A percentile compares a stretch with the other conserved stretches of the same genome.
Conservation (phyloP, 2,113 vertebrate genomes). For the Pelobates fuscus region DNA sequence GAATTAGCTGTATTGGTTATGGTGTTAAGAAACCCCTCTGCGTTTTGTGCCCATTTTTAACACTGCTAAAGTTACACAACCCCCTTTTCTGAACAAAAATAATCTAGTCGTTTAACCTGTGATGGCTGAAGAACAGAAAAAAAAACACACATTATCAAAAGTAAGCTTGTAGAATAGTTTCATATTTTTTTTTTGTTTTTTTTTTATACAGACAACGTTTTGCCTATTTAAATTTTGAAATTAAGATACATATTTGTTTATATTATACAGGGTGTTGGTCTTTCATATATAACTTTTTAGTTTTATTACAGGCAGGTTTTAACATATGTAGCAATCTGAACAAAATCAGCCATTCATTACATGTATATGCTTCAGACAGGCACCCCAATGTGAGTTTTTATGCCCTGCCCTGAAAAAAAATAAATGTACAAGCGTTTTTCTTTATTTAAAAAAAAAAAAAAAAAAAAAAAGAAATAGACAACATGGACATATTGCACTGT, state of each 20-base stretch:
- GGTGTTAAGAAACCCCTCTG: too few relatives aligned
- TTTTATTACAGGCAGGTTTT: constrained; percentile 48
- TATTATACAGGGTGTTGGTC: constrained; percentile 48
- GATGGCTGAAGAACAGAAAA: constrained; percentile 1
- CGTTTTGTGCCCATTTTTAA: too few relatives aligned
- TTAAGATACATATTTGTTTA: constrained; percentile 47
- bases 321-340: constrained; percentile 47
- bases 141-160: constrained; percentile 38
- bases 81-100: too few relatives aligned
- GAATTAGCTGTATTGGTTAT: too few relatives aligned
- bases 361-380: constrained; percentile 47
- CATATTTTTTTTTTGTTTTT: constrained; percentile 28
- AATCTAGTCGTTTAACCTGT: too few relatives aligned
- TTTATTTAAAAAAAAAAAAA: constrained; percentile 32
- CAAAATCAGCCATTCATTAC: constrained; percentile 52
- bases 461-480: constrained; percentile 21
- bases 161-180: constrained; percentile 48
- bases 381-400: constrained; percentile 41
- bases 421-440: constrained; percentile 24
- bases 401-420: constrained; percentile 26
- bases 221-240: constrained; percentile 49
- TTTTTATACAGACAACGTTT: constrained; percentile 40
- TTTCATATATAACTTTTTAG: constrained; percentile 47
- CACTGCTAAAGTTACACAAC: too few relatives aligned
- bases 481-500: constrained; percentile 47